Percentiles rank a stretch among this genome's conserved stretches.
Evolutionary conservation across 2,113 vertebrate genomes (phyloP).

Genomic region (Alces alces): DNA sequence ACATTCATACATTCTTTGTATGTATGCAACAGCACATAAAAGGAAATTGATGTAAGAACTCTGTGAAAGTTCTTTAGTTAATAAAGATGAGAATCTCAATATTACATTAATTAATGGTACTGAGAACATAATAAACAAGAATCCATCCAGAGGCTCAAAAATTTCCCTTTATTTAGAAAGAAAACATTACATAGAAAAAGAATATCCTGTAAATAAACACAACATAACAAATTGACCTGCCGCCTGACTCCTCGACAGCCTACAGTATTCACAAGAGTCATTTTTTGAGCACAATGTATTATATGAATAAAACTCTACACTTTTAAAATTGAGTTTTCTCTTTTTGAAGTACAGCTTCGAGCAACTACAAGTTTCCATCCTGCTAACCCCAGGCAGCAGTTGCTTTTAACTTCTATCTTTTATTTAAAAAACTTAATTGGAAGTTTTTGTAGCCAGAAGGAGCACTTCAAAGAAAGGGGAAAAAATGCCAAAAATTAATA

Average conservation of each 20-base stretch:
- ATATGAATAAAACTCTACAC: conserved; percentile 71
- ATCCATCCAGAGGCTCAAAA: background rate
- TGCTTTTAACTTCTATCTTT: conserved; percentile 76
- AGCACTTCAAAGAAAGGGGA: conserved; percentile 76
- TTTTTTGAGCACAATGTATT: conserved; percentile 65
- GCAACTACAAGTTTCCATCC: conserved; percentile 72
- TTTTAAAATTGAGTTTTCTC: conserved; percentile 72
- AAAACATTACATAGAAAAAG: background rate
- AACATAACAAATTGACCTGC: background rate
- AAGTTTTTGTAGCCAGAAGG: conserved; percentile 75
- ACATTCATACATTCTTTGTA: background rate
- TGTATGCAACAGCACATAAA: background rate
- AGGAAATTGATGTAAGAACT: background rate
- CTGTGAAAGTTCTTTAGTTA: background rate
- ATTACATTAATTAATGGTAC: background rate
- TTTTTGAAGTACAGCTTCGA: conserved; percentile 77
- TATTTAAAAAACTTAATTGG: conserved; percentile 79
- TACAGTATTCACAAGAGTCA: conserved; percentile 55
- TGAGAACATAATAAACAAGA: background rate
- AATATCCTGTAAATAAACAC: conserved; percentile 38
- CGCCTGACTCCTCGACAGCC: conserved; percentile 32
- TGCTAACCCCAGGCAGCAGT: conserved; percentile 70
- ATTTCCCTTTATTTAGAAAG: conserved; percentile 13
- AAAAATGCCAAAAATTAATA: conserved; percentile 75
- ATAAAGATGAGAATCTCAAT: background rate